Conservation (phyloP, 2,888 invertebrate species). For the Leptogaster cylindrica region DNA sequence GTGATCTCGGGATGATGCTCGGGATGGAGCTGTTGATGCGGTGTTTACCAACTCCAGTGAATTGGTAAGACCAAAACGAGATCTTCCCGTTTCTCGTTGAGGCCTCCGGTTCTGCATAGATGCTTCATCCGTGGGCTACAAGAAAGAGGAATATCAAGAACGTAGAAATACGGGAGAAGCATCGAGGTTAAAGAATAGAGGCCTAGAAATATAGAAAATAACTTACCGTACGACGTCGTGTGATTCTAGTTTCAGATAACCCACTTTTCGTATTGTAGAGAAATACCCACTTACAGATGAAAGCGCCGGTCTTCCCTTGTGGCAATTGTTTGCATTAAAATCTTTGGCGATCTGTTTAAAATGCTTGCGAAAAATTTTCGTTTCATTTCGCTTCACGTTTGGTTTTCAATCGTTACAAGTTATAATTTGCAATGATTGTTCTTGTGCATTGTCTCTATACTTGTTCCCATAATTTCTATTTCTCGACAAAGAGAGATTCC, state of each 20-base stretch:
- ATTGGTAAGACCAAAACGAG: conserved; percentile 25
- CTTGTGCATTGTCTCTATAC: background rate
- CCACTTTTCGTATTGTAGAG: conserved; percentile 24
- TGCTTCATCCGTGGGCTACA: no score
- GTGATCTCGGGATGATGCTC: background rate
- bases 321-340: background rate
- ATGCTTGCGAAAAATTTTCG: conserved; percentile 22
- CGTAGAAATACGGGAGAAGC: background rate
- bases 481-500: conserved; percentile 4
- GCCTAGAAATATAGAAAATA: conserved; percentile 39
- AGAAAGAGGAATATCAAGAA: conserved; percentile 33
- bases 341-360: no score
- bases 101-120: conserved; percentile 27
- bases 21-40: background rate
- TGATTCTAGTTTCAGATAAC: conserved; percentile 47
- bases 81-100: conserved; percentile 36
- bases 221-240: conserved; percentile 45
- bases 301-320: no score
- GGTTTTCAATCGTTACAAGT: background rate
- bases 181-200: conserved; percentile 34
- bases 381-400: conserved; percentile 22
- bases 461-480: conserved; percentile 28
- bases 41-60: background rate
- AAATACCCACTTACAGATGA: no score
- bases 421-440: conserved; percentile 15